phyloP scores from a whole-genome alignment of 2,888 invertebrate species.

The Xanthia togata region DNA sequence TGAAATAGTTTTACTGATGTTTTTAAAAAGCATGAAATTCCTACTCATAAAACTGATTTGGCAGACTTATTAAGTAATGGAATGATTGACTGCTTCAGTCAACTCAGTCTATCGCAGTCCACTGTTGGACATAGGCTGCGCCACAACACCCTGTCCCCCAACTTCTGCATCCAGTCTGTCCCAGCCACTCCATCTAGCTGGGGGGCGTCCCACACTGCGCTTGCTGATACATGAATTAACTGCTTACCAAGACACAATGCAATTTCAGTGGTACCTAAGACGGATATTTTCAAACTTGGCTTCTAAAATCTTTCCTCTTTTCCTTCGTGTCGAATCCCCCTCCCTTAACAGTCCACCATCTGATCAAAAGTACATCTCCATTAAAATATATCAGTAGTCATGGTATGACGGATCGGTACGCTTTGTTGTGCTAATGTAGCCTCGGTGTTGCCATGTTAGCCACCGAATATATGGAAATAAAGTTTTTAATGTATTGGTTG shows the following conservation, averaged over 20 bases:
- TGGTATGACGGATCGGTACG: conserved; percentile 87
- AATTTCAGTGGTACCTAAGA: not conserved
- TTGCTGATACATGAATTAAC: too few species aligned
- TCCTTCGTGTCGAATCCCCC: conserved; percentile 57
- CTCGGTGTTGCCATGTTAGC: conserved; percentile 67
- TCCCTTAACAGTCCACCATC: conserved; percentile 55
- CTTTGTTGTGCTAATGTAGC: conserved; percentile 88
- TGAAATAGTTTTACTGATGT: too few species aligned
- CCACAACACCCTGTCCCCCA: too few species aligned
- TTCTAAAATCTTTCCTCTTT: not conserved
- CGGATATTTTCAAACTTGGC: not conserved
- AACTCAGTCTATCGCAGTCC: too few species aligned
- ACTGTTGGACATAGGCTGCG: too few species aligned
- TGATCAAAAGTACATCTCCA: conserved; percentile 87
- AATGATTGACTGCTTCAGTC: too few species aligned
- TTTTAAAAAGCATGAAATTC: too few species aligned
- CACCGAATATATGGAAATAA: conserved; percentile 70
- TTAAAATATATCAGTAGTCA: conserved; percentile 90
- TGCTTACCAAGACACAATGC: not conserved
- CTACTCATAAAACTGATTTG: too few species aligned
- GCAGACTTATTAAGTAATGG: too few species aligned
- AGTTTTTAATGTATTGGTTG: conserved; percentile 72
- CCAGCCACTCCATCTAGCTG: too few species aligned
- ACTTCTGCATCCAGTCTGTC: too few species aligned
- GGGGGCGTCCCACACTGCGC: too few species aligned